Evolutionary conservation across 1,140 invertebrate species (phyloP), one percentile per base, ranked within the genome.

Genomic region (Ladona fulva): DNA sequence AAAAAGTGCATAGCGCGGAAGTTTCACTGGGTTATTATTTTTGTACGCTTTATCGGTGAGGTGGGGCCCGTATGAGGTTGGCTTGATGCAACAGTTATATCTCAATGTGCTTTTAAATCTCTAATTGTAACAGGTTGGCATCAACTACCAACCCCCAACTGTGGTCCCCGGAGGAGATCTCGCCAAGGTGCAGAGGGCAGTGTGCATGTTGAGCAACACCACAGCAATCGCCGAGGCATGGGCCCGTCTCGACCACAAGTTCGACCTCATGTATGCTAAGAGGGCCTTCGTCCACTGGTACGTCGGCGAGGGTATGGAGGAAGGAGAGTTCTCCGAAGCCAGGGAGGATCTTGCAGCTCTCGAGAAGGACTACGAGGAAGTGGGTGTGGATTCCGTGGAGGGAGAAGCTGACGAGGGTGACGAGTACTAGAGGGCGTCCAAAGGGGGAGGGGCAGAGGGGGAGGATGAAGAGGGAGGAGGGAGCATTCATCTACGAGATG

Each of bases 291-390:
- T 94, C 14, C 92, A 94, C 84, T 92, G 92, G 85, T 93, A 91
- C 82, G 86, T 94, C 12, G 91, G 91, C 8, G 93, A 94, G 87
- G 93, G 93, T 76, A 90, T 94, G 88, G 93, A 94, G 84, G 92
- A 94, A 84, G 88, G 87, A 10, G 90, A 91, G 82, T 90, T 91
- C 80, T 79, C 87, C 14, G 92, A 93, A 80, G 92, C 93, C 14
- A 83, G 91, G 37, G 89, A 92, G 79, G 91, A 95, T 84, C 84
- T 94, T 79, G 89, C 89, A 77, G 89, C 92, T 19, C 84, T 94
- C 25, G 88, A 91, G 81, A 88, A 89, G 82, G 92, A 93, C 84
- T 91, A 90, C 79, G 87, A 84, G 80, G 89, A 91, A 81, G 90
- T 92, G 74, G 88, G 87, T 19, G 84, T 87, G 0, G 88, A 90